phyloP scores from a whole-genome alignment of 2,888 invertebrate species.

The Agonopterix alstromeriana region DNA sequence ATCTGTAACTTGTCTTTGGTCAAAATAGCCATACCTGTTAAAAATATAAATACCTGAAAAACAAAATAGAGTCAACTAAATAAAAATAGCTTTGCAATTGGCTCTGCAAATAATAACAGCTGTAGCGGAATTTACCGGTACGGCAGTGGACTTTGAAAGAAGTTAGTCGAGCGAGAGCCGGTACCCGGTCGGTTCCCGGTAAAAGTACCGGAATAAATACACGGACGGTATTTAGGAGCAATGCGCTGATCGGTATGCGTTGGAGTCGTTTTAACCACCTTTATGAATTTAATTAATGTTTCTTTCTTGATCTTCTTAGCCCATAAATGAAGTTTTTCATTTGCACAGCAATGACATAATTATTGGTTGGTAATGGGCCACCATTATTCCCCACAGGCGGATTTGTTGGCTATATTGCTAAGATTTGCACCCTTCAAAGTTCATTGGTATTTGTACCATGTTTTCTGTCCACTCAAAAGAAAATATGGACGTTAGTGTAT shows the following conservation, averaged over 20 bases:
- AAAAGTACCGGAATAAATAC: conserved; percentile 67
- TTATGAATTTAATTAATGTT: too few relatives aligned
- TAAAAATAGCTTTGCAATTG: conserved; percentile 34
- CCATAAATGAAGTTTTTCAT: too few relatives aligned
- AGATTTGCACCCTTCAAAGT: too few relatives aligned
- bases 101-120: conserved; percentile 43
- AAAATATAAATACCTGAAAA: not conserved
- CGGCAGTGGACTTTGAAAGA: conserved; percentile 21
- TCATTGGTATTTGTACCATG: too few relatives aligned
- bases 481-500: too few relatives aligned
- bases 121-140: conserved; percentile 18
- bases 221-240: conserved; percentile 45
- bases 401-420: too few relatives aligned
- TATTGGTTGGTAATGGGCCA: too few relatives aligned
- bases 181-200: conserved; percentile 43
- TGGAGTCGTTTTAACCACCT: conserved; percentile 29
- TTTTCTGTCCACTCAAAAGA: too few relatives aligned
- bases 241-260: conserved; percentile 22
- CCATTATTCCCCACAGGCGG: too few relatives aligned
- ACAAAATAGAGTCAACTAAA: conserved; percentile 11
- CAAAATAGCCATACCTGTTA: not conserved
- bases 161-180: conserved; percentile 21
- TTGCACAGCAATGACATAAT: too few relatives aligned
- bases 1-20: too few relatives aligned
- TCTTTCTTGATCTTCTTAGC: too few relatives aligned